Conservation (phyloP, 2,888 invertebrate species). For the Drosophila niveifrons region DNA sequence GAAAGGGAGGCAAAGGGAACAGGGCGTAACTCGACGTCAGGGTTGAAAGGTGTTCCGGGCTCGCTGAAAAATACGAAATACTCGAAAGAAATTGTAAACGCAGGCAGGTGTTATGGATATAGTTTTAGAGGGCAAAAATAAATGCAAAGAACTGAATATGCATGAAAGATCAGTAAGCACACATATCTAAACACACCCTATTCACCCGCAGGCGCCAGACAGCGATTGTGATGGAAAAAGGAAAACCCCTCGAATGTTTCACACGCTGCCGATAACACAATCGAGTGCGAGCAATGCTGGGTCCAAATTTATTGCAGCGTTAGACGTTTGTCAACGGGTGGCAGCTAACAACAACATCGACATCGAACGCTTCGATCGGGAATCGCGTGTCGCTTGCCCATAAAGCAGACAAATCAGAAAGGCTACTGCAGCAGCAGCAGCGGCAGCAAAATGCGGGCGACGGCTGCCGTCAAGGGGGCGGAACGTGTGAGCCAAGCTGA, state of each 20-base stretch:
- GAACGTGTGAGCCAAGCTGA: slow-evolving; percentile 44
- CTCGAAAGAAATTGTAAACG: slow-evolving; percentile 48
- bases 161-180: slow-evolving; percentile 8
- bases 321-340: slow-evolving; percentile 49
- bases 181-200: slow-evolving; percentile 8
- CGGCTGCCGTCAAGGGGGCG: slow-evolving; percentile 28
- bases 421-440: slow-evolving; percentile 29
- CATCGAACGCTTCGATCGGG: slow-evolving; percentile 58
- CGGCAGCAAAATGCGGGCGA: slow-evolving; percentile 45
- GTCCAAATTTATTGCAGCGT: slow-evolving; percentile 44
- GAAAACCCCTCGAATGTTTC: slow-evolving; percentile 52
- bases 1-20: background rate
- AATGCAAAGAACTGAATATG: slow-evolving; percentile 12
- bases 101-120: slow-evolving; percentile 71
- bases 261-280: slow-evolving; percentile 59
- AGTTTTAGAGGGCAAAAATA: slow-evolving; percentile 21
- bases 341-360: slow-evolving; percentile 6
- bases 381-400: slow-evolving; percentile 72
- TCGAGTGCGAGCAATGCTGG: slow-evolving; percentile 26
- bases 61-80: slow-evolving; percentile 62
- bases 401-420: slow-evolving; percentile 71
- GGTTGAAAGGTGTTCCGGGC: slow-evolving; percentile 69
- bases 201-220: slow-evolving; percentile 63
- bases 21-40: slow-evolving; percentile 23
- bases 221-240: slow-evolving; percentile 13